Conservation (phyloP, 37 sponge, comb jelly and placozoan genomes). For the Beroe forskalii region DNA sequence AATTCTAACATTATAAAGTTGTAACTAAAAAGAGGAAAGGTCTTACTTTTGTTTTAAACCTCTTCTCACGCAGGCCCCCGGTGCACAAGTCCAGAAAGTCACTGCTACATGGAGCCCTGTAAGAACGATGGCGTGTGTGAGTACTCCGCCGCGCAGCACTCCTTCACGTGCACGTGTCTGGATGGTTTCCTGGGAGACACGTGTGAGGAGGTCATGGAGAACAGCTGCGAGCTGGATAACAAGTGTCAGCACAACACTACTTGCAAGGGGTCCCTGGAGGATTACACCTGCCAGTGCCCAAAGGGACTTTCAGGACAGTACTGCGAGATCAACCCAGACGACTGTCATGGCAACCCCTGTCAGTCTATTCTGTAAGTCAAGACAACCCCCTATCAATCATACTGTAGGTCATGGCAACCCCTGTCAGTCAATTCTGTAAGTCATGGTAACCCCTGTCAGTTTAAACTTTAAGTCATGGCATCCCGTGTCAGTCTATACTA, state of each 20-base stretch:
- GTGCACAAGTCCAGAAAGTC: not conserved
- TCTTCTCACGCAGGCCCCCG: not conserved
- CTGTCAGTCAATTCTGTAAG: conserved; percentile 32
- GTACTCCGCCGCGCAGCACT: conserved; percentile 2
- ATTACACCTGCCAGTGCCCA: conserved; percentile 1
- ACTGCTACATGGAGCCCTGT: conserved; percentile 25
- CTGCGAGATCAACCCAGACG: conserved; percentile 31
- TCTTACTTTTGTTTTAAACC: too few relatives aligned
- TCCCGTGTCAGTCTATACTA: conserved; percentile 15
- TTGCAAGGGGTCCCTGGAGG: not conserved
- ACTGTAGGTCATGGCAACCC: conserved; percentile 4
- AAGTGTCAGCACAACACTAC: not conserved
- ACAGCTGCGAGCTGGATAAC: conserved; percentile 15
- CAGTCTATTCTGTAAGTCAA: conserved; percentile 19
- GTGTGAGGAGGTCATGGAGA: not conserved
- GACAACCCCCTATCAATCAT: too few relatives aligned
- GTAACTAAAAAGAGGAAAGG: not conserved
- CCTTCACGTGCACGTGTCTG: not conserved
- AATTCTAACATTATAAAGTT: not conserved
- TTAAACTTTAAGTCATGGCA: not conserved
- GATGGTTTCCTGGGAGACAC: not conserved
- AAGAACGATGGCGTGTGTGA: not conserved
- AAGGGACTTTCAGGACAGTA: not conserved
- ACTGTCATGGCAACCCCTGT: conserved; percentile 29
- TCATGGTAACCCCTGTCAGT: too few relatives aligned